These are phyloP conservation scores for Altica lythri DNA, from an alignment of 2,888 invertebrate genomes.

Conservation along the genomic window DNA sequence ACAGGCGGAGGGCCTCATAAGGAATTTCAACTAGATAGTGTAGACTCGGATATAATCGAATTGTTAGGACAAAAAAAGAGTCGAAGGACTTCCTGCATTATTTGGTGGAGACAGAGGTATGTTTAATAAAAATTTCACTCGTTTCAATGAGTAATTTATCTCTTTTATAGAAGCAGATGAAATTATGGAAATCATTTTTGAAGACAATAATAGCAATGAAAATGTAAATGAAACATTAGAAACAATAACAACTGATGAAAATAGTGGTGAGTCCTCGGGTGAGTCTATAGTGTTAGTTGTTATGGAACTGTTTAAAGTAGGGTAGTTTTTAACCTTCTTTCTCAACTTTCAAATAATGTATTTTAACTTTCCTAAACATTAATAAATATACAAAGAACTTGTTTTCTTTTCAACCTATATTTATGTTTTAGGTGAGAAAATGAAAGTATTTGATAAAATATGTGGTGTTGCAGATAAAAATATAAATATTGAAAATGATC, in stretches of 20 bases:
- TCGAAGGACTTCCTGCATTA: neutral
- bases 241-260: neutral
- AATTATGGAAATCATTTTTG: slow-evolving; percentile 4
- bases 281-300: slow-evolving; percentile 1
- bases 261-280: slow-evolving; percentile 5
- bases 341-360: neutral
- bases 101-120: slow-evolving; percentile 2
- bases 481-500: neutral
- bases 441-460: neutral
- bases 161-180: neutral
- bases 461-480: neutral
- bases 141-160: slow-evolving; percentile 1
- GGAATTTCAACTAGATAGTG: neutral
- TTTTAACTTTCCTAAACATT: neutral
- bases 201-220: neutral
- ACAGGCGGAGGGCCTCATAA: slow-evolving; percentile 1
- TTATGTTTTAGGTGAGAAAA: slow-evolving; percentile 2
- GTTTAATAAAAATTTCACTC: neutral
- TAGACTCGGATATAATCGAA: neutral
- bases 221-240: no score
- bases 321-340: neutral
- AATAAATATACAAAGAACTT: neutral
- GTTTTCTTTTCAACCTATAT: neutral
- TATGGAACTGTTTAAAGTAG: neutral
- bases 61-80: slow-evolving; percentile 1